Conservation (phyloP, 30 jellyfish, hydroid and myxozoan genomes). For the Mastigias papua region DNA sequence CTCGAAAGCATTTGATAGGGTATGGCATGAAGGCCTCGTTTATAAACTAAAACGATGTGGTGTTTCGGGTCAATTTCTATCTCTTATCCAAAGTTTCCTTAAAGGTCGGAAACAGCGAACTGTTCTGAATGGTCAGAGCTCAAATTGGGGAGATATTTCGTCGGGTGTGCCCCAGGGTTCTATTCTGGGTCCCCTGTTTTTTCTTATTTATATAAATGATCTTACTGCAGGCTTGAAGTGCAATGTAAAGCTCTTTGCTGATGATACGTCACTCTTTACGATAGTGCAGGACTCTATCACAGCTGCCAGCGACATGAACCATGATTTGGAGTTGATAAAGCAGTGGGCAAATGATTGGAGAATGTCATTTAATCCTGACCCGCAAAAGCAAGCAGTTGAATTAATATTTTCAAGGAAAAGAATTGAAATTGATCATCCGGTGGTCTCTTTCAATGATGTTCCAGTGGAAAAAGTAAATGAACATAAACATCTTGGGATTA, state of each 20-base stretch:
- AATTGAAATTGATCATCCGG: conserved; percentile 46
- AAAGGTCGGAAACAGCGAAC: conserved; percentile 42
- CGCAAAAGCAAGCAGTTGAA: conserved; percentile 62
- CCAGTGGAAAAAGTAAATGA: conserved; percentile 29
- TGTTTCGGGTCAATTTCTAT: conserved; percentile 39
- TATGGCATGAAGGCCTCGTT: conserved; percentile 40
- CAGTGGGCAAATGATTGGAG: conserved; percentile 78
- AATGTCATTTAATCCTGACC: conserved; percentile 75
- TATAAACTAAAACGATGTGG: conserved; percentile 41
- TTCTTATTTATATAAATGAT: conserved; percentile 48
- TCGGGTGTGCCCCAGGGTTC: conserved; percentile 79
- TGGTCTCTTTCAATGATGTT: conserved; percentile 33
- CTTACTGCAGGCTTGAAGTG: conserved; percentile 34
- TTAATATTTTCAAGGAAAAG: conserved; percentile 49
- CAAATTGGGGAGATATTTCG: conserved; percentile 37
- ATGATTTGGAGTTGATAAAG: conserved; percentile 48
- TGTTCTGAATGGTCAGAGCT: conserved; percentile 55
- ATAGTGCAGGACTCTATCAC: conserved; percentile 57
- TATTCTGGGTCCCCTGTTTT: conserved; percentile 55
- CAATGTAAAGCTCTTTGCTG: conserved; percentile 48
- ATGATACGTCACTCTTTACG: conserved; percentile 58
- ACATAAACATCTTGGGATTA: conserved; percentile 56
- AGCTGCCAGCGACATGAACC: conserved; percentile 77
- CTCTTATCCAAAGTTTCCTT: conserved; percentile 52
- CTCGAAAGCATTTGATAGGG: conserved; percentile 64